Base-by-base conservation (phyloP, 2,113 vertebrate species). In the Aspidoscelis tigris region DNA sequence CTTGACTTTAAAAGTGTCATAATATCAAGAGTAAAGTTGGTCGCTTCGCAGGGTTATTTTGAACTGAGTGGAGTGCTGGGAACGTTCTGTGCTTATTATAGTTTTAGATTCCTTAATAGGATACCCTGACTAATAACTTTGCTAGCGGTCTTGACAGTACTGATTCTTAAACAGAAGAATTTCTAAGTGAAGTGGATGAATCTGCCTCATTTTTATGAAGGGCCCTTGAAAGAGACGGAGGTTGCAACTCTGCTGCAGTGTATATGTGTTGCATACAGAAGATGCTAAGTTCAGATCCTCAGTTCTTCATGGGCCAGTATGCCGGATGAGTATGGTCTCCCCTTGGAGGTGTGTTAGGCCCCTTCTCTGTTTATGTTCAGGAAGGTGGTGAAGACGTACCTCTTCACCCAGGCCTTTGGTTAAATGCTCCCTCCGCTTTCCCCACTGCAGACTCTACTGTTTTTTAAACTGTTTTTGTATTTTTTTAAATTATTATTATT, bases 1-100 rank as follows among this genome's bases (percentile, higher is more conserved):
- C 75, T 90, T 82, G 89, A 85, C 84, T 89, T 87, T 85, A 65
- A 10, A 50, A 84, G 79, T 73, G 77, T 88, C 84, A 82, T 88
- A 66, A 81, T 87, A 82, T 86, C 77, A 78, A 75, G 82, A 82
- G 79, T 69, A 78, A 84, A 78, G 81, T 83, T 9, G 41, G 61
- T 71, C 0, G 5, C 22, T 22, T 76, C 80, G 43, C 64, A 66
- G 26, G 33, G 11, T 81, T 88, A 53, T 88, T 83, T 80, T 79
- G 47, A 4, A 39, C 41, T 81, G 70, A 88, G 79, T 84, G 75
- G 68, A 16, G 43, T 20, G 3, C 26, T 83, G 87, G 88, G 83
- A 87, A 69, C 73, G 11, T n/a, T 43, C 53, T 6, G 65, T 21
- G 47, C 75, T 55, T 78, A 0, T 84, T 65, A 72, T 44, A 21